phyloP scores from a whole-genome alignment of 2,113 vertebrate species.

The Orthonyx spaldingii region DNA sequence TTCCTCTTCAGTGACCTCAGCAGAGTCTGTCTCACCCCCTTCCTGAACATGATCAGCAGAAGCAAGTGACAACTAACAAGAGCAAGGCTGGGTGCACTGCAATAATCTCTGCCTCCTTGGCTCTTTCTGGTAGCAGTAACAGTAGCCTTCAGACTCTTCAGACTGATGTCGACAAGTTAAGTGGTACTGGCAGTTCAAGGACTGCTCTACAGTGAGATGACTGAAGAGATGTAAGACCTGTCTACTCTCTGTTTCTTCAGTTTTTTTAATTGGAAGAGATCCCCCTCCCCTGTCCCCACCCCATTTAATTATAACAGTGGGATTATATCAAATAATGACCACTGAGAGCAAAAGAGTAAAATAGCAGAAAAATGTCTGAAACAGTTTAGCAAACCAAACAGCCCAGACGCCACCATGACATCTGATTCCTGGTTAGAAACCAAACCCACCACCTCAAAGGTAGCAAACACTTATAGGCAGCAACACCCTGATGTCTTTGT shows the following conservation, averaged over 20 bases:
- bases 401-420: neutral
- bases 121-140: neutral
- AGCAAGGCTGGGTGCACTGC: neutral
- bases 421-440: neutral
- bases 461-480: neutral
- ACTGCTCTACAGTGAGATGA: fast-evolving
- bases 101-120: too few relatives aligned
- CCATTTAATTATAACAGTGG: neutral
- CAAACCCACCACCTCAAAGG: neutral
- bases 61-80: neutral
- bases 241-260: neutral
- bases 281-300: fast-evolving
- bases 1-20: neutral
- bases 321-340: neutral
- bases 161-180: neutral
- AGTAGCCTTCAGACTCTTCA: neutral
- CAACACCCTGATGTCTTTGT: neutral
- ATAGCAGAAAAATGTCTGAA: neutral
- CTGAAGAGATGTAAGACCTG: neutral
- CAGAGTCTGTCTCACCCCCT: neutral
- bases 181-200: neutral
- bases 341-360: neutral
- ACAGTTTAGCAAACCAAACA: neutral
- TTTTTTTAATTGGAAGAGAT: neutral
- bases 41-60: neutral